A percentile compares a stretch with the other conserved stretches of the same genome.
These are phyloP conservation scores for Tolmerus cingulatus DNA, from an alignment of 2,888 invertebrate species.

Conservation along the genomic window DNA sequence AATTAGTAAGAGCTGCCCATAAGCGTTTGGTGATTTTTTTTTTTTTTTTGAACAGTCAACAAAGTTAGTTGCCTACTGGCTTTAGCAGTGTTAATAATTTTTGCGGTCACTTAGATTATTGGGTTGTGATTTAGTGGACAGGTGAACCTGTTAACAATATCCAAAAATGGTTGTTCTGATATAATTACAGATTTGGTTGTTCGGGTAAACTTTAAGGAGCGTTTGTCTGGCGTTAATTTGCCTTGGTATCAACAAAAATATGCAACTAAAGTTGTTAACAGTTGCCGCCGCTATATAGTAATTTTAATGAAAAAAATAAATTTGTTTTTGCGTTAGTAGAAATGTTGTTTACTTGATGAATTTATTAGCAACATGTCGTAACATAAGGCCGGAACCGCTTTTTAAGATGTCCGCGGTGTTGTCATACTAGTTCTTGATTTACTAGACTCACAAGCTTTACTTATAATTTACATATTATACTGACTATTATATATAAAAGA, in stretches of 20 bases:
- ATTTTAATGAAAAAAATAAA: background rate
- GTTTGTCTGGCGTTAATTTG: background rate
- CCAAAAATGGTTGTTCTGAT: slow-evolving; percentile 8
- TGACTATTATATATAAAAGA: background rate
- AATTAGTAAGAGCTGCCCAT: background rate
- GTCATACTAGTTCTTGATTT: background rate
- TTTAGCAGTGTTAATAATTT: slow-evolving; percentile 25
- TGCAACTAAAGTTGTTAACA: background rate
- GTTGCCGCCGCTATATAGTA: background rate
- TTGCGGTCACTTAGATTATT: slow-evolving; percentile 5
- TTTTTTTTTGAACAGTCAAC: background rate
- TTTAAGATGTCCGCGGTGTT: background rate
- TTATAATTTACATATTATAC: background rate
- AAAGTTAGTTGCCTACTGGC: background rate
- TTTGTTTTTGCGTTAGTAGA: background rate
- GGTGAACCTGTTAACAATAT: slow-evolving; percentile 3
- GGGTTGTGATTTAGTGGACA: slow-evolving; percentile 2
- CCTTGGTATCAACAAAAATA: background rate
- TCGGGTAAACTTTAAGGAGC: background rate
- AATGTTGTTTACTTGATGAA: background rate
- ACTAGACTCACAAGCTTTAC: background rate
- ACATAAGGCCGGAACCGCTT: background rate
- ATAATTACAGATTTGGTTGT: background rate
- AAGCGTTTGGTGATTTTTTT: background rate
- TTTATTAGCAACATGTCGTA: background rate